Conservation (phyloP, 2,113 vertebrate genomes). For the Corythornis madagascariensis region DNA sequence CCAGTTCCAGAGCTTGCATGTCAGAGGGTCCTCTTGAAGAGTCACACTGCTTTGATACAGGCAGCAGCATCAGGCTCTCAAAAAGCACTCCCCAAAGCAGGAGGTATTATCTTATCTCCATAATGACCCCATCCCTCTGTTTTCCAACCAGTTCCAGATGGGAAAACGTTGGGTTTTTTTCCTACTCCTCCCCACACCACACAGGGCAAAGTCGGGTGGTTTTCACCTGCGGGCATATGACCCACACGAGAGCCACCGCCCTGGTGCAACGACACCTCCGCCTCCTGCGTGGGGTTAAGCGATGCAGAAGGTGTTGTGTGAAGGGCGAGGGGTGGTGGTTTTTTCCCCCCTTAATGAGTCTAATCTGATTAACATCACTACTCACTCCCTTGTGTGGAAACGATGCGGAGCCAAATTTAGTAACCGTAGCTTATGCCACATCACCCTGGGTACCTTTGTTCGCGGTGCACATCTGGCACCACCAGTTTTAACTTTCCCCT, state of each 20-base stretch:
- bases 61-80: background rate
- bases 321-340: background rate
- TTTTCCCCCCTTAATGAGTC: slow-evolving; percentile 51
- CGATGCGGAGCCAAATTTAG: slow-evolving; percentile 64
- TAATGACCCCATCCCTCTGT: background rate
- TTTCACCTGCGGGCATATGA: background rate
- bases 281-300: slow-evolving; percentile 30
- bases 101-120: background rate
- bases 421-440: slow-evolving; percentile 36
- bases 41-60: accelerated
- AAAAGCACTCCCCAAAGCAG: background rate
- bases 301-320: slow-evolving; percentile 46
- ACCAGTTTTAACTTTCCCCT: slow-evolving; percentile 26
- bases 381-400: slow-evolving; percentile 66
- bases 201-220: background rate
- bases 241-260: background rate
- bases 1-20: background rate
- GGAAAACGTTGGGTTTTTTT: background rate
- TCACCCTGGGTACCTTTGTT: slow-evolving; percentile 56
- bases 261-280: background rate
- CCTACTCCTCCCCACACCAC: background rate
- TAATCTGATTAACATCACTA: slow-evolving; percentile 68
- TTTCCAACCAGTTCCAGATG: background rate
- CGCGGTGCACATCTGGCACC: slow-evolving; percentile 24
- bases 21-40: background rate